Conservation (phyloP, 2,797 vertebrate species). For the Lagorchestes hirsutus region DNA sequence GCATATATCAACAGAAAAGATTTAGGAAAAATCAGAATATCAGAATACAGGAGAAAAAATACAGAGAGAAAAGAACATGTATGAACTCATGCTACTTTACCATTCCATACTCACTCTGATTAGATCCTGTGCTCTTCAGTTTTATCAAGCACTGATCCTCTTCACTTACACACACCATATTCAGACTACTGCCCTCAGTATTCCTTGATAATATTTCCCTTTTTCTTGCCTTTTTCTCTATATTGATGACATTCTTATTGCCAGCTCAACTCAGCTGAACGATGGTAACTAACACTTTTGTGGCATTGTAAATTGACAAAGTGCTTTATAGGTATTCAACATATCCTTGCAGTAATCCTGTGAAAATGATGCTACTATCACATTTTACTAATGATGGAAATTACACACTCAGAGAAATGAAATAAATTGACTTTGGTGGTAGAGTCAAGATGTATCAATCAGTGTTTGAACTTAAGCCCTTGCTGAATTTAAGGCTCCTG, state of each 20-base stretch:
- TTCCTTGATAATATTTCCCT: background rate
- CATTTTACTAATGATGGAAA: background rate
- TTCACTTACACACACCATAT: background rate
- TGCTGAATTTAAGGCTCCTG: background rate
- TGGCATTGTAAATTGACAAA: background rate
- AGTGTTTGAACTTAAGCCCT: background rate
- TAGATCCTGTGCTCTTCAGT: background rate
- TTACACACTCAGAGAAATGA: background rate
- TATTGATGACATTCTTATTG: background rate
- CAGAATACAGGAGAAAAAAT: background rate
- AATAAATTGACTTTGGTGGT: background rate
- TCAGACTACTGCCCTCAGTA: background rate
- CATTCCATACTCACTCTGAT: background rate
- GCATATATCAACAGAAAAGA: background rate
- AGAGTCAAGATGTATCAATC: background rate
- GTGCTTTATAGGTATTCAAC: background rate
- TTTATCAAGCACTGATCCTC: background rate
- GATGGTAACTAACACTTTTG: background rate
- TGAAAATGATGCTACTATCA: background rate
- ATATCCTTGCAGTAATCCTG: background rate
- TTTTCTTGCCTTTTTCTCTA: background rate
- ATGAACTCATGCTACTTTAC: background rate
- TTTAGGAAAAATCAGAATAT: background rate
- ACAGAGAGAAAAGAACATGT: background rate
- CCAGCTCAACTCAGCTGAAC: background rate